Conservation (phyloP, 2,113 vertebrate species). For the Hucho hucho region DNA sequence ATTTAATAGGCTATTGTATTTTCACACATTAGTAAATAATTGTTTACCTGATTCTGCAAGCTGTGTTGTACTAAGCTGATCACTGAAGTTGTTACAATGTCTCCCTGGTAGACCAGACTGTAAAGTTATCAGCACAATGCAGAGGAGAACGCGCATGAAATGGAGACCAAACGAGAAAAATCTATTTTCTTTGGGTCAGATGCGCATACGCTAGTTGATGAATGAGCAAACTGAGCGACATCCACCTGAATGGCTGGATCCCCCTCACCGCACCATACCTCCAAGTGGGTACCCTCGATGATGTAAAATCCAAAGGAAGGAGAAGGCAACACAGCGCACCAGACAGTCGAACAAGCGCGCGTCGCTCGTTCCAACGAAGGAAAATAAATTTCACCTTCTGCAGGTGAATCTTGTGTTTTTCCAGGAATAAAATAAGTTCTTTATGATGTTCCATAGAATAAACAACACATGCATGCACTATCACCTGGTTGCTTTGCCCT, state of each 20-base stretch:
- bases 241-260: conserved; percentile 29
- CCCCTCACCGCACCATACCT: conserved; percentile 29
- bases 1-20: background rate
- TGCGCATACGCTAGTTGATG: conserved; percentile 15
- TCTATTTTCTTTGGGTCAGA: background rate
- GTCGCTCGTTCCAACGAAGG: background rate
- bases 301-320: conserved; percentile 30
- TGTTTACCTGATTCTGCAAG: conserved; percentile 58
- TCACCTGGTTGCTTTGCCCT: background rate
- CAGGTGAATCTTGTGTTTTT: background rate
- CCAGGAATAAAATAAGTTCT: background rate
- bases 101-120: conserved; percentile 44
- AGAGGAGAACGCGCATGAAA: conserved; percentile 25
- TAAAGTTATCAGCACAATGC: conserved; percentile 36
- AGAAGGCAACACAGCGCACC: conserved; percentile 13
- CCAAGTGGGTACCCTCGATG: conserved; percentile 36
- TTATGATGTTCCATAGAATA: background rate
- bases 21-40: too few relatives aligned
- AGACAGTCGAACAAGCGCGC: background rate
- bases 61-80: conserved; percentile 16
- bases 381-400: background rate
- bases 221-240: conserved; percentile 20
- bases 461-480: background rate
- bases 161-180: background rate
- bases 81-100: conserved; percentile 29